Evolutionary conservation across 2,888 invertebrate genomes (phyloP).

Genomic region (Ypsolopha sequella): DNA sequence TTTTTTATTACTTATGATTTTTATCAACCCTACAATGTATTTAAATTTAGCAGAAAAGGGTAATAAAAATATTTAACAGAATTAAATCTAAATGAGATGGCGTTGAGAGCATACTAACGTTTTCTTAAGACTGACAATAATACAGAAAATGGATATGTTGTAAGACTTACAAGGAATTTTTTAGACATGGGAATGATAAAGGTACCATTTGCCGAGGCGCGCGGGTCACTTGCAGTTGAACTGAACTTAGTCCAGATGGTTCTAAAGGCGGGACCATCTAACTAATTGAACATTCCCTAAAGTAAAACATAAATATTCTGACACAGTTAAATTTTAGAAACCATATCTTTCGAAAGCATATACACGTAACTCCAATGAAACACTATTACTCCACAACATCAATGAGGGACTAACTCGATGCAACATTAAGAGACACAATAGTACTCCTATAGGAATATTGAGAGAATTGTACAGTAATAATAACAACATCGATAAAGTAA

Average conservation of each 20-base stretch:
- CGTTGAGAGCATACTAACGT: conserved; percentile 37
- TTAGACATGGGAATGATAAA: conserved; percentile 23
- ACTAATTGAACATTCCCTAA: conserved; percentile 49
- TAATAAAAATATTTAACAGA: conserved; percentile 29
- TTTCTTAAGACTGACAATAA: conserved; percentile 12
- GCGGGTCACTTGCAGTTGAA: conserved; percentile 41
- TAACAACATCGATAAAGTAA: conserved; percentile 65
- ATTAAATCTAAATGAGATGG: conserved; percentile 20
- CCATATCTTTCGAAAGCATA: conserved; percentile 31
- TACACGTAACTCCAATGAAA: conserved; percentile 39
- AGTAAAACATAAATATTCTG: neutral
- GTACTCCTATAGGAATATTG: conserved; percentile 51
- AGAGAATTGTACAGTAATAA: conserved; percentile 38
- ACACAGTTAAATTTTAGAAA: conserved; percentile 23
- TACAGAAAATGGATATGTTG: neutral
- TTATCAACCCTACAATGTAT: conserved; percentile 16
- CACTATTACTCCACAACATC: conserved; percentile 60
- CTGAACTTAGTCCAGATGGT: conserved; percentile 46
- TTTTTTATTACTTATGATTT: neutral
- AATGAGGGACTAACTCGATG: conserved; percentile 64
- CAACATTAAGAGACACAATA: conserved; percentile 52
- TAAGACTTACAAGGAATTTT: neutral
- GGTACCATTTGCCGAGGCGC: conserved; percentile 49
- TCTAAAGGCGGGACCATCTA: conserved; percentile 63
- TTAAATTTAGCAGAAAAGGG: conserved; percentile 27